phyloP scores from a whole-genome alignment of 2,797 vertebrate species.

The Muscicapa striata region DNA sequence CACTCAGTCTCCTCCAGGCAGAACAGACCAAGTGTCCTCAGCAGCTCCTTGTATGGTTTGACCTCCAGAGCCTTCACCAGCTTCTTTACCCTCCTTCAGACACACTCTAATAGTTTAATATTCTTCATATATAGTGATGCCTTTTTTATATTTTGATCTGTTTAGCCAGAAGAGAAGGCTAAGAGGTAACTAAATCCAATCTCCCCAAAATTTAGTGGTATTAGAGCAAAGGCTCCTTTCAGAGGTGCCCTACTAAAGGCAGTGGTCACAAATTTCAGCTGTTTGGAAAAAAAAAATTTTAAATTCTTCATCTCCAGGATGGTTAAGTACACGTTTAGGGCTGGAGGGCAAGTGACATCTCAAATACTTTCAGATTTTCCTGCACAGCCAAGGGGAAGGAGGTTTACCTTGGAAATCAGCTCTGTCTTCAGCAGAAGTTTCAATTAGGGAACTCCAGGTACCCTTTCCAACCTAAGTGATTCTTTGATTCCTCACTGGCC shows the following conservation, averaged over 20 bases:
- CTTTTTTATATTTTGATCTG: not conserved
- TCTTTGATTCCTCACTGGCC: not conserved
- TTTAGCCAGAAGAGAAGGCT: not conserved
- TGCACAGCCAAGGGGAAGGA: not conserved
- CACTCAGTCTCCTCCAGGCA: not conserved
- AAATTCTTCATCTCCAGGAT: not conserved
- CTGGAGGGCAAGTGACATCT: not conserved
- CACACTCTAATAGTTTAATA: not conserved
- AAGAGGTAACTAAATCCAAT: not conserved
- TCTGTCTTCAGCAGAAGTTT: not conserved
- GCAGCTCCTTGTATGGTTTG: not conserved
- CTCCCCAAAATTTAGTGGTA: not conserved
- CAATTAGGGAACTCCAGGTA: not conserved
- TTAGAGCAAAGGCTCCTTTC: not conserved
- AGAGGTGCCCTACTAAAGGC: not conserved
- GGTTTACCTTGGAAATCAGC: not conserved
- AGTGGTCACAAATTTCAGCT: not conserved
- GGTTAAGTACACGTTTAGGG: not conserved
- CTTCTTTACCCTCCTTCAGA: not conserved
- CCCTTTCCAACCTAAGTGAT: not conserved
- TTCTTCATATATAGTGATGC: no score
- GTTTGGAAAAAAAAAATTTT: not conserved
- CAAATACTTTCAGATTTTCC: not conserved
- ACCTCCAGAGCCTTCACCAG: not conserved
- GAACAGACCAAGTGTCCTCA: not conserved